phyloP scores from a whole-genome alignment of 2,113 vertebrate species.

The Columba janthina region DNA sequence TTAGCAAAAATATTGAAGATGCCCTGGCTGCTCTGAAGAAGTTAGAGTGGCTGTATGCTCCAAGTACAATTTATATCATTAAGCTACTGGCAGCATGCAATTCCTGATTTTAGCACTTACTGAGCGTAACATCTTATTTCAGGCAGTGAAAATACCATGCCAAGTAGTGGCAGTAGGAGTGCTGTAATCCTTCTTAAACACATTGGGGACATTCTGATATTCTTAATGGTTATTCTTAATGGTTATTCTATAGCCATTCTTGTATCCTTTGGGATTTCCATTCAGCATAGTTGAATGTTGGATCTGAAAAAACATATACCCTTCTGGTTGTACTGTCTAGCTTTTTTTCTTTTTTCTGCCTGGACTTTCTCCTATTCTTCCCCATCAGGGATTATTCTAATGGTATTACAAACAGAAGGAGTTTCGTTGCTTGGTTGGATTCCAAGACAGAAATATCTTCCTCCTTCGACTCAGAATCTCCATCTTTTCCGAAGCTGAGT shows the following conservation, averaged over 20 bases:
- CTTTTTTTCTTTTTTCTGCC: neutral
- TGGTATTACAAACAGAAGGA: neutral
- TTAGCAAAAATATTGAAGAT: neutral
- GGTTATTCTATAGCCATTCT: neutral
- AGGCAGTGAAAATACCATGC: constrained; percentile 9
- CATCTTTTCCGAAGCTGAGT: neutral
- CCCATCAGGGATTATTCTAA: neutral
- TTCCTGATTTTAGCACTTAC: constrained; percentile 22
- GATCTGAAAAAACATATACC: neutral
- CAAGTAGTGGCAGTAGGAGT: neutral
- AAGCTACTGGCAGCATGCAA: neutral
- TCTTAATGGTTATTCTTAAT: constrained; percentile 12
- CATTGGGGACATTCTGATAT: neutral
- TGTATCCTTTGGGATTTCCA: neutral
- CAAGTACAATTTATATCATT: neutral
- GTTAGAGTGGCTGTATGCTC: neutral
- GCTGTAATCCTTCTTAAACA: constrained; percentile 37
- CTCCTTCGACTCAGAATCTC: neutral
- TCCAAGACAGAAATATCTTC: neutral
- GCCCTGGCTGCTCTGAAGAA: neutral
- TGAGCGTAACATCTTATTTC: neutral
- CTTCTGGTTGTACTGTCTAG: neutral
- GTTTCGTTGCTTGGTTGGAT: neutral
- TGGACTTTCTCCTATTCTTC: neutral
- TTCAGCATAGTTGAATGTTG: neutral